A percentile compares a stretch with the other conserved stretches of the same genome.
These are phyloP conservation scores for Epinephelus lanceolatus DNA, from an alignment of 2,113 vertebrate genomes.

Conservation along the genomic window DNA sequence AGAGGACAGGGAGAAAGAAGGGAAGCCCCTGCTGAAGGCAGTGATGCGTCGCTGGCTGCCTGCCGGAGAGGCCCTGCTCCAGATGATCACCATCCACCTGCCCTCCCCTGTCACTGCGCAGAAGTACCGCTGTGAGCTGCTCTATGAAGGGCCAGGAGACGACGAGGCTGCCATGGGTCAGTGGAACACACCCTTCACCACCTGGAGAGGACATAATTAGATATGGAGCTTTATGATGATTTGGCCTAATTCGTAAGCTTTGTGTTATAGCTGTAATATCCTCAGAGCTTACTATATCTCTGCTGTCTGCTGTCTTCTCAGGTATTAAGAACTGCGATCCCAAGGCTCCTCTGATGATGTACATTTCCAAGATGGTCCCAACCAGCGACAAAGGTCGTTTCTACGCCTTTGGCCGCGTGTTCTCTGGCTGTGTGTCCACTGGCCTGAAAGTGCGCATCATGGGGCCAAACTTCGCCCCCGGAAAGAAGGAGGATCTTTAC, in stretches of 20 bases:
- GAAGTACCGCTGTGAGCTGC: conserved; percentile 95
- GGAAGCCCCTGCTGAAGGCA: conserved; percentile 94
- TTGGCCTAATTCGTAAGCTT: not conserved
- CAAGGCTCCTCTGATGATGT: conserved; percentile 96
- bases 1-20: conserved; percentile 94
- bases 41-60: conserved; percentile 98
- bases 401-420: conserved; percentile 95
- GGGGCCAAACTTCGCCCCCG: conserved; percentile 95
- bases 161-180: conserved; percentile 96
- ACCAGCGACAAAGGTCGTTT: conserved; percentile 96
- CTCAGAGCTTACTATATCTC: not conserved
- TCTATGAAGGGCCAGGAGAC: conserved; percentile 95
- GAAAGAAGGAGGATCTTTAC: conserved; percentile 96
- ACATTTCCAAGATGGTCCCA: conserved; percentile 99
- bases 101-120: conserved; percentile 96
- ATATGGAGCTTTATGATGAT: not conserved
- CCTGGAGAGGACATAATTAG: not conserved
- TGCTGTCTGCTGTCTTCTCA: conserved; percentile 61
- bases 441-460: conserved; percentile 96
- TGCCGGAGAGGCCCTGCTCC: conserved; percentile 93
- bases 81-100: conserved; percentile 99
- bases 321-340: conserved; percentile 97
- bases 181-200: conserved; percentile 3
- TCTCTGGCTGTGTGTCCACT: conserved; percentile 93
- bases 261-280: not conserved